Evolutionary conservation across 2,113 vertebrate genomes (phyloP).

Genomic region (Typhlomys cinereus): DNA sequence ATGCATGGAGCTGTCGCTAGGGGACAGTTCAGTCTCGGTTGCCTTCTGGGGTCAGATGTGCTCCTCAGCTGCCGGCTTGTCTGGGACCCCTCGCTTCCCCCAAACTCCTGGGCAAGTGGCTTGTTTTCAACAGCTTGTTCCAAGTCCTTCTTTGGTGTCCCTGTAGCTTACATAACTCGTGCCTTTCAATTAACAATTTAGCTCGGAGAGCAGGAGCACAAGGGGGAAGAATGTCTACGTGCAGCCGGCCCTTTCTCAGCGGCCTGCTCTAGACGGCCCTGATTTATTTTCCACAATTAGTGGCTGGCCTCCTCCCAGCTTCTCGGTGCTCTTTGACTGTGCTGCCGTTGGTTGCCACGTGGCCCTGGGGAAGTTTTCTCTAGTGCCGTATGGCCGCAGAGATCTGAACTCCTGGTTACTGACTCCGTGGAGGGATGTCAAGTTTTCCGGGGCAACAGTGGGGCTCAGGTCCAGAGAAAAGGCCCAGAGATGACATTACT

Average conservation of each 20-base stretch:
- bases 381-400: neutral
- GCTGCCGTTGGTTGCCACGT: neutral
- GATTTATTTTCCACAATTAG: slow-evolving; percentile 75
- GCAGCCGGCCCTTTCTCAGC: slow-evolving; percentile 18
- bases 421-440: neutral
- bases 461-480: neutral
- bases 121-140: neutral
- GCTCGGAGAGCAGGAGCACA: slow-evolving; percentile 23
- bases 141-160: slow-evolving; percentile 52
- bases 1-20: neutral
- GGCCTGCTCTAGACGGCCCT: slow-evolving; percentile 39
- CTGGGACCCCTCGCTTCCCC: neutral
- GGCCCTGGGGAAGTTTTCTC: neutral
- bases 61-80: neutral
- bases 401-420: neutral
- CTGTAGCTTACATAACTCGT: slow-evolving; percentile 49
- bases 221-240: slow-evolving; percentile 39
- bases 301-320: slow-evolving; percentile 55
- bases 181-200: slow-evolving; percentile 45
- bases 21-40: neutral
- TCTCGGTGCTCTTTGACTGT: slow-evolving; percentile 13
- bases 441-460: neutral
- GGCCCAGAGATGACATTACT: too few species aligned
- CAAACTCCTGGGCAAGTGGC: neutral
- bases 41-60: neutral